Conservation (phyloP, 2,888 invertebrate genomes). For the Enchytraeus crypticus region DNA sequence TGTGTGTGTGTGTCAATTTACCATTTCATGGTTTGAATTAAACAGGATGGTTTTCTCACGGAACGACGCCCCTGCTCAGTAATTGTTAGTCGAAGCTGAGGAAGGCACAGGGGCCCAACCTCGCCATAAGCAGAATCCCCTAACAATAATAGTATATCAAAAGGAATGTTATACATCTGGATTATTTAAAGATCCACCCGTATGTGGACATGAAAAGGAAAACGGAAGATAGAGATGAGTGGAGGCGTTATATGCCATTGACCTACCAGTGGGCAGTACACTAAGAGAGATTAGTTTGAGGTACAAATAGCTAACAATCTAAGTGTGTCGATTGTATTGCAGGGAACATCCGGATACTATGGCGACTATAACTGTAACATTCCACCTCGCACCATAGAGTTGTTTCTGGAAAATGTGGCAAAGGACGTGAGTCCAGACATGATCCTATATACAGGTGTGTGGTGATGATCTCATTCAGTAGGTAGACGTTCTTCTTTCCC, state of each 20-base stretch:
- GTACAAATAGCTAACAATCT: background rate
- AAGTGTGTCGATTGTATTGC: background rate
- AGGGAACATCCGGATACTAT: constrained; percentile 5
- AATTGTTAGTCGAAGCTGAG: background rate
- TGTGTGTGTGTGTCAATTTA: background rate
- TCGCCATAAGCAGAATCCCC: background rate
- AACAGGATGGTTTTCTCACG: background rate
- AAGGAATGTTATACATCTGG: too few species aligned
- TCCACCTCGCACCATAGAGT: constrained; percentile 4
- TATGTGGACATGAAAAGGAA: too few species aligned
- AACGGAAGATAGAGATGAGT: too few species aligned
- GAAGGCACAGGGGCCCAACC: background rate
- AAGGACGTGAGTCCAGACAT: constrained; percentile 4
- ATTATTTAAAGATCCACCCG: too few species aligned
- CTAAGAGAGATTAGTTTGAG: too few species aligned
- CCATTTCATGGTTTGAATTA: background rate
- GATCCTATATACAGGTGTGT: constrained; percentile 4
- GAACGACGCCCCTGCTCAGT: background rate
- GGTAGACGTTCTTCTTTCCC: too few species aligned
- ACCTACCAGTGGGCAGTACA: background rate
- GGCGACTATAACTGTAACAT: constrained; percentile 10
- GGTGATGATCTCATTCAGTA: background rate
- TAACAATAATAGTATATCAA: too few species aligned
- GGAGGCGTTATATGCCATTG: too few species aligned
- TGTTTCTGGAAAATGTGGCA: constrained; percentile 3